Conservation (phyloP, 2,113 vertebrate species). For the Trematocara stigmaticum region DNA sequence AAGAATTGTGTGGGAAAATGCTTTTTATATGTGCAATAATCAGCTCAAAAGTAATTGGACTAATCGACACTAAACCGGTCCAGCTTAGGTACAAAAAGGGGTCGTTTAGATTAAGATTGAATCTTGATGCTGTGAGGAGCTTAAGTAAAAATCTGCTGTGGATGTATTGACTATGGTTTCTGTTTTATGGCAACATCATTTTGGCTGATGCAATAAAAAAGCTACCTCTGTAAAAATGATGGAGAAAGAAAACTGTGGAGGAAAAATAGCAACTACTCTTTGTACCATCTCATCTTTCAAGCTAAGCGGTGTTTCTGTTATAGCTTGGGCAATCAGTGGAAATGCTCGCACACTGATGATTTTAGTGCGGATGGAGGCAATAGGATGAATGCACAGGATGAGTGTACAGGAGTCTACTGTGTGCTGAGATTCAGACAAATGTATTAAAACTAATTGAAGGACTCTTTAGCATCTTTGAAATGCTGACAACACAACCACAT, state of each 20-base stretch:
- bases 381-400: background rate
- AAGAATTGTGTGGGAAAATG: background rate
- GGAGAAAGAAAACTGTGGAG: background rate
- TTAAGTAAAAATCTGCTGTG: background rate
- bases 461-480: background rate
- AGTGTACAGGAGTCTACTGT: background rate
- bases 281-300: background rate
- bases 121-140: background rate
- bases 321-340: background rate
- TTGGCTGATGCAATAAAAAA: background rate
- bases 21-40: background rate
- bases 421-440: background rate
- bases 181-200: background rate
- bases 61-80: background rate
- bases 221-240: background rate
- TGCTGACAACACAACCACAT: background rate
- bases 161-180: background rate
- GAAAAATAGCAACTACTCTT: background rate
- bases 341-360: background rate
- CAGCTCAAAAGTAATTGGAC: background rate
- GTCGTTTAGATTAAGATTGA: background rate
- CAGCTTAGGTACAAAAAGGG: background rate
- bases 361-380: background rate
- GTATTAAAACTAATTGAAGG: background rate
- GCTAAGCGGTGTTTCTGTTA: background rate